Conservation (phyloP, 2,888 invertebrate species). For the Celastrina argiolus region DNA sequence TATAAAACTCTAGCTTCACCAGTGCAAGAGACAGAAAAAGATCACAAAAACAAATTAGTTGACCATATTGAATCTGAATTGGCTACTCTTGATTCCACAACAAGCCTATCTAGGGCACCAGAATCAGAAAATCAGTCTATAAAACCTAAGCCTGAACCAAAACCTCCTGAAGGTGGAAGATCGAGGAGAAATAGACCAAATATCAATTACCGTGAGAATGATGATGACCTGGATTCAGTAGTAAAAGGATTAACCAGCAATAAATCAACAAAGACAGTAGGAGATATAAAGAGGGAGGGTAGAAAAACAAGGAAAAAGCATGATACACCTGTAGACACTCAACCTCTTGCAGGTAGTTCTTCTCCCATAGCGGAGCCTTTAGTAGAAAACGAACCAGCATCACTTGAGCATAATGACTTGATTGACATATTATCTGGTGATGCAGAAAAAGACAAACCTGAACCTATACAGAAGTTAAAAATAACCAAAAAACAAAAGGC, state of each 20-base stretch:
- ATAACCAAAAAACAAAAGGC: constrained; percentile 56
- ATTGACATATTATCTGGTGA: constrained; percentile 57
- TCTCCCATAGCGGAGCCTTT: constrained; percentile 44
- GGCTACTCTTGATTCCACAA: constrained; percentile 57
- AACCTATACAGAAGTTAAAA: constrained; percentile 44
- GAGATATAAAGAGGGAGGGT: constrained; percentile 64
- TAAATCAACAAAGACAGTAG: constrained; percentile 57
- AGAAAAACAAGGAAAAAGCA: constrained; percentile 61
- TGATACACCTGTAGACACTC: constrained; percentile 45
- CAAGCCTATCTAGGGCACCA: constrained; percentile 48
- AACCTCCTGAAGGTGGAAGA: constrained; percentile 66
- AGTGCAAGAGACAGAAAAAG: constrained; percentile 49
- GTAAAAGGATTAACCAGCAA: constrained; percentile 58
- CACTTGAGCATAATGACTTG: constrained; percentile 55
- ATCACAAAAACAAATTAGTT: constrained; percentile 42
- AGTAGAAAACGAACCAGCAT: constrained; percentile 48
- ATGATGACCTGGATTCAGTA: constrained; percentile 72
- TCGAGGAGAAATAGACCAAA: constrained; percentile 69
- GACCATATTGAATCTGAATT: constrained; percentile 64
- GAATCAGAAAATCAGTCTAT: constrained; percentile 54
- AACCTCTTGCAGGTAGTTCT: constrained; percentile 34
- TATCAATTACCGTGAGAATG: constrained; percentile 77
- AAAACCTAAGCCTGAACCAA: constrained; percentile 62
- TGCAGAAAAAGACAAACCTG: constrained; percentile 45
- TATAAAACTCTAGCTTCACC: constrained; percentile 76